These are phyloP conservation scores for Rotaria socialis DNA, from an alignment of 2,888 invertebrate species.

Conservation along the genomic window DNA sequence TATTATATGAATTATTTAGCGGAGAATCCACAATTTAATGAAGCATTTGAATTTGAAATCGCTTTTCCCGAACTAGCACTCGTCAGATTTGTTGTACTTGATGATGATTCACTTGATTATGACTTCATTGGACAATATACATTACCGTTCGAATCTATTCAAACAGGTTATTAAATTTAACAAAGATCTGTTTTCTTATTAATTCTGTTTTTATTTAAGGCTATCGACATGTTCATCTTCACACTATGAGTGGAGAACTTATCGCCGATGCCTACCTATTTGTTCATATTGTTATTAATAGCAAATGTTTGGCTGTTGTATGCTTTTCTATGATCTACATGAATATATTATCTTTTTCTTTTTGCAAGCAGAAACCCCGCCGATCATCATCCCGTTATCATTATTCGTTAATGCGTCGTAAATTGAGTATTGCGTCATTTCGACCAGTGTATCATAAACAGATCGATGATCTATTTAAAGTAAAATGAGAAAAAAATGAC, in stretches of 20 bases:
- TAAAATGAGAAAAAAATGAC: not conserved
- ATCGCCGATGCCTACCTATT: not conserved
- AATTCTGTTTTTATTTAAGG: conserved; percentile 7
- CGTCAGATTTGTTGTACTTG: conserved; percentile 64
- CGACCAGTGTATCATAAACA: not conserved
- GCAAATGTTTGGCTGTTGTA: conserved; percentile 2
- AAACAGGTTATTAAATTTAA: conserved; percentile 28
- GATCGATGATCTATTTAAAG: conserved; percentile 27
- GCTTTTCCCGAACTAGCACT: conserved; percentile 65
- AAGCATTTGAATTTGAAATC: conserved; percentile 66
- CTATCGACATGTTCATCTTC: conserved; percentile 39
- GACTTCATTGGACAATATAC: conserved; percentile 40
- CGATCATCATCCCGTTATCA: conserved; percentile 3
- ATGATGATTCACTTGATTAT: conserved; percentile 51
- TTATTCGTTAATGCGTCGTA: not conserved
- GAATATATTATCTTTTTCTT: not conserved
- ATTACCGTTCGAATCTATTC: conserved; percentile 44
- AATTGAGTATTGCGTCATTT: conserved; percentile 6
- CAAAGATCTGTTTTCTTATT: not conserved
- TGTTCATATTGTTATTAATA: conserved; percentile 30
- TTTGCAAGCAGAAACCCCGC: not conserved
- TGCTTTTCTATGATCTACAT: not conserved
- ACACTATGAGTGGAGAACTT: conserved; percentile 1
- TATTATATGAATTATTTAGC: conserved; percentile 49
- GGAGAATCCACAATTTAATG: conserved; percentile 65